Conservation (phyloP, 2,113 vertebrate genomes). For the Epinephelus cyanopodus region DNA sequence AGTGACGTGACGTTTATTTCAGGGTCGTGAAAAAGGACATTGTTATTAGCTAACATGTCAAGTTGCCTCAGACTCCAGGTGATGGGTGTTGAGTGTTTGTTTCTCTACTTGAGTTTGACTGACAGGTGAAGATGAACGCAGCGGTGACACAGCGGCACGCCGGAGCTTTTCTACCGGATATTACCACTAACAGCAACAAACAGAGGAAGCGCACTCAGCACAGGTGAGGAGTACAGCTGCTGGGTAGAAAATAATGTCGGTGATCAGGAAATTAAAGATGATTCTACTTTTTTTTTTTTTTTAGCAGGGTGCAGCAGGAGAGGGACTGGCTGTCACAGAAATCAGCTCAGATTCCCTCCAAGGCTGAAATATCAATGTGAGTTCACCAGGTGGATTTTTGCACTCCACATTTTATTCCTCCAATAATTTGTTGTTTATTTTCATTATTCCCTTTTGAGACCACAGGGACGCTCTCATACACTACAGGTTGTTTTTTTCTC, state of each 20-base stretch:
- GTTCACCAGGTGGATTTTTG: conserved; percentile 9
- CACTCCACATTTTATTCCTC: neutral
- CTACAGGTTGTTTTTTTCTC: no score
- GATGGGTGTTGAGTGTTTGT: neutral
- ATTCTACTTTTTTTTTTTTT: no score
- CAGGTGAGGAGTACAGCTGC: conserved; percentile 2
- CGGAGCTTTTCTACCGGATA: neutral
- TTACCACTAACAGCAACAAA: neutral
- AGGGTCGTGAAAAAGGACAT: no score
- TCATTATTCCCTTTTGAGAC: no score
- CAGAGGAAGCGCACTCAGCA: neutral
- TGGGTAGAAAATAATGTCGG: no score
- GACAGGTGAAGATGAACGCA: conserved; percentile 22
- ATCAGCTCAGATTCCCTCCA: conserved; percentile 8
- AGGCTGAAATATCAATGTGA: conserved; percentile 48
- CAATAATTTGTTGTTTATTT: neutral
- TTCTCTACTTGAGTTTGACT: neutral
- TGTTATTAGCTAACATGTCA: no score
- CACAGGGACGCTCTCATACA: no score
- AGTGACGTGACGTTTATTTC: no score
- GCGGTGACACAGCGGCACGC: accelerated
- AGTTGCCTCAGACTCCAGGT: no score
- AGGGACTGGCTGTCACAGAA: accelerated
- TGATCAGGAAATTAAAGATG: neutral
- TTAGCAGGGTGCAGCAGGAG: neutral